Percentiles rank a stretch among this genome's conserved stretches.
Evolutionary conservation across 2,888 invertebrate species (phyloP).

Genomic region (Lasioglossum malachurum): DNA sequence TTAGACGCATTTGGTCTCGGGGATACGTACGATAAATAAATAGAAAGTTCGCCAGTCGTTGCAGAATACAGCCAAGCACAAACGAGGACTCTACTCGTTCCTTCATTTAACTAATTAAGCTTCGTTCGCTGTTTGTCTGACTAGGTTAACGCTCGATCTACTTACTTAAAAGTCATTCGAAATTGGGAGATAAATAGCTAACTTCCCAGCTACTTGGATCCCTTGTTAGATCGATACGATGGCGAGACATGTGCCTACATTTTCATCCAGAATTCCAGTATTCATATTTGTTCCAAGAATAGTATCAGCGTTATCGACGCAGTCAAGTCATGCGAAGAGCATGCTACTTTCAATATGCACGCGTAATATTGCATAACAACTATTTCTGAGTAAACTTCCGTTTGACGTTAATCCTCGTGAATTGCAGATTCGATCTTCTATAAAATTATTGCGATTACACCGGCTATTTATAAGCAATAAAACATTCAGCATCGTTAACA

Average conservation of each 20-base stretch:
- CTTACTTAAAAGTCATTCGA: background rate
- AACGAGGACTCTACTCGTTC: background rate
- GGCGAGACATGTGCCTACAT: background rate
- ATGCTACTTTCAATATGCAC: too few relatives aligned
- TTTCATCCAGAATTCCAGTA: background rate
- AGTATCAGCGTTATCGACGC: too few relatives aligned
- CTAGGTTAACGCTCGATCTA: background rate
- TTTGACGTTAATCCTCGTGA: background rate
- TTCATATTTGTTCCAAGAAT: background rate
- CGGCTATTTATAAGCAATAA: background rate
- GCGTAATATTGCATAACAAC: background rate
- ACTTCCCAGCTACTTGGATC: background rate
- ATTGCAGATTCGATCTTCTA: background rate
- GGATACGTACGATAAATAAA: background rate
- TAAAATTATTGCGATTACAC: background rate
- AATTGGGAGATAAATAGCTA: background rate
- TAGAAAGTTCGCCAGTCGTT: background rate
- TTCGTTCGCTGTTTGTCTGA: background rate
- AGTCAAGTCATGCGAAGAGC: too few relatives aligned
- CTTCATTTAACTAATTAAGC: background rate
- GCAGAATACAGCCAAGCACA: background rate
- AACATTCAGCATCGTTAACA: background rate
- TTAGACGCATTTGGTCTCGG: background rate
- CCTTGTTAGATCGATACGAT: background rate
- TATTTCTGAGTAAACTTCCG: background rate